Evolutionary conservation across 1,140 invertebrate species (phyloP).

Genomic region (Pseudachorutes palmiensis): DNA sequence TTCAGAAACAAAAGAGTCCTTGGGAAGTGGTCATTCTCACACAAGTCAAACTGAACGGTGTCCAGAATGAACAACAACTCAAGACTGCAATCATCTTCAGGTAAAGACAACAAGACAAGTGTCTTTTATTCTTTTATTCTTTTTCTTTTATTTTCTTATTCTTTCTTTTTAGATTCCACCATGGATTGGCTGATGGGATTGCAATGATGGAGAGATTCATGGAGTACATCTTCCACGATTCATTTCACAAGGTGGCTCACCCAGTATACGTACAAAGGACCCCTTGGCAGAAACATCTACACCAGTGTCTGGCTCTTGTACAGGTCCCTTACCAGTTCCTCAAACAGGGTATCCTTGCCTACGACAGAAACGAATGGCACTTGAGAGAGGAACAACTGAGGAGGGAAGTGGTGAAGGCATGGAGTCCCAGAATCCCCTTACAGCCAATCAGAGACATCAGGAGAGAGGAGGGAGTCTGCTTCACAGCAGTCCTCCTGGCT

Average conservation of each 20-base stretch:
- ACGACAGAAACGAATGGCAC: constrained; percentile 34
- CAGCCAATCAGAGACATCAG: constrained; percentile 29
- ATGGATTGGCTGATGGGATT: constrained; percentile 33
- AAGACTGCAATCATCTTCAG: constrained; percentile 29
- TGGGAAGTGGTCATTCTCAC: constrained; percentile 30
- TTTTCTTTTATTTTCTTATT: not conserved
- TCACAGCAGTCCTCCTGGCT: constrained; percentile 31
- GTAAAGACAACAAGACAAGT: not conserved
- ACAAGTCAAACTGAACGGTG: constrained; percentile 23
- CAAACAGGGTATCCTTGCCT: constrained; percentile 30
- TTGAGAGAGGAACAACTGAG: constrained; percentile 28
- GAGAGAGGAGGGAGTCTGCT: constrained; percentile 23
- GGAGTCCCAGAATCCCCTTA: constrained; percentile 29
- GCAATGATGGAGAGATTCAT: constrained; percentile 29
- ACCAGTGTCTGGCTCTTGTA: constrained; percentile 15
- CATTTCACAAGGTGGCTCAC: constrained; percentile 25
- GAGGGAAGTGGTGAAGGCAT: constrained; percentile 26
- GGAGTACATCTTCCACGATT: constrained; percentile 27
- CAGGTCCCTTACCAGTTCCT: constrained; percentile 32
- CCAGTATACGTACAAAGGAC: constrained; percentile 24
- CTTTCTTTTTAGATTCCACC: constrained; percentile 20
- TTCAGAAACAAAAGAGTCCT: constrained; percentile 27
- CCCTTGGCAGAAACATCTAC: constrained; percentile 18
- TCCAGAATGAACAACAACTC: constrained; percentile 18
- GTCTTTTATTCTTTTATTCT: not conserved